phyloP scores from a whole-genome alignment of 2,113 vertebrate species.

The Uria aalge region DNA sequence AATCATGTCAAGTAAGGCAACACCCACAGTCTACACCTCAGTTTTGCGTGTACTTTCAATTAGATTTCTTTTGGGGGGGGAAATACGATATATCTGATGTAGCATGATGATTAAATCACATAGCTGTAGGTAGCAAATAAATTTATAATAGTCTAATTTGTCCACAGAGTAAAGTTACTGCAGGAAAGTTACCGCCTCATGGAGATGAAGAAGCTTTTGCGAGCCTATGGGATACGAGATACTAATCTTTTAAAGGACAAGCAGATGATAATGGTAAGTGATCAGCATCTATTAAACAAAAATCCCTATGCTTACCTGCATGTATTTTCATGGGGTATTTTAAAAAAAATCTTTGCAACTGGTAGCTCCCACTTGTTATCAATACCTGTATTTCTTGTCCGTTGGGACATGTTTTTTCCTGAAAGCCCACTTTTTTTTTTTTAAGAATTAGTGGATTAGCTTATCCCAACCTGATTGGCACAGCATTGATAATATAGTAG shows the following conservation, averaged over 20 bases:
- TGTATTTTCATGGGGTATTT: not conserved
- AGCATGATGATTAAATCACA: not conserved
- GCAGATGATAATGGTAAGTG: constrained; percentile 85
- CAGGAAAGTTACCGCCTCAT: constrained; percentile 91
- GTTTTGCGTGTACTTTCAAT: not conserved
- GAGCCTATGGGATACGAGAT: constrained; percentile 90
- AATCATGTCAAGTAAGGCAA: constrained; percentile 88
- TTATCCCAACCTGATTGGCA: not conserved
- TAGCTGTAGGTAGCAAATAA: not conserved
- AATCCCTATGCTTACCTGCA: not conserved
- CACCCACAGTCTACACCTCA: not conserved
- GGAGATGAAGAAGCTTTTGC: constrained; percentile 94
- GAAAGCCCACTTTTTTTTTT: not conserved
- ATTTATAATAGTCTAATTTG: not conserved
- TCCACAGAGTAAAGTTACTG: constrained; percentile 85
- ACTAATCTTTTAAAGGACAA: constrained; percentile 84
- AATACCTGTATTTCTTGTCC: not conserved
- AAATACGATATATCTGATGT: not conserved
- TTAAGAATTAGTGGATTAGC: not conserved
- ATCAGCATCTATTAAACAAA: not conserved
- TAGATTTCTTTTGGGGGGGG: not conserved
- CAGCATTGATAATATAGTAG: not conserved
- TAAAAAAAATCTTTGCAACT: not conserved
- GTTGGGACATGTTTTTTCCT: not conserved
- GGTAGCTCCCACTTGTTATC: not conserved